phyloP scores from a whole-genome alignment of 2,113 vertebrate species.

The Sigmodon hispidus region DNA sequence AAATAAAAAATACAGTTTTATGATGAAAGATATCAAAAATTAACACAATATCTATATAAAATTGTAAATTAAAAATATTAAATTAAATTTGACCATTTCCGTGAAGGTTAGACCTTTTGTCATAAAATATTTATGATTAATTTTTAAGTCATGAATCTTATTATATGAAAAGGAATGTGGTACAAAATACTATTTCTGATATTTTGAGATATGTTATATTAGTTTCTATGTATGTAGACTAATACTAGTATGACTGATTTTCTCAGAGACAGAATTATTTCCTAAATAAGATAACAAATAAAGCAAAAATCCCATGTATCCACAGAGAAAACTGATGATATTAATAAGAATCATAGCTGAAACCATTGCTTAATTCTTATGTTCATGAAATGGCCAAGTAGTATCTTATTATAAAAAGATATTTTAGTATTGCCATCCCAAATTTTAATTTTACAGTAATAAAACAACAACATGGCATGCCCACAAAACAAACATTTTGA shows the following conservation, averaged over 20 bases:
- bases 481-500: not conserved
- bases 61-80: constrained; percentile 7
- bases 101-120: not conserved
- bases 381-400: not conserved
- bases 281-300: constrained; percentile 10
- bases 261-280: constrained; percentile 11
- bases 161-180: not conserved
- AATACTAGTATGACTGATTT: not conserved
- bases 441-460: not conserved
- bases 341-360: not conserved
- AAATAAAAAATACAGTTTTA: constrained; percentile 44
- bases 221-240: not conserved
- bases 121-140: constrained; percentile 8
- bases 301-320: not conserved
- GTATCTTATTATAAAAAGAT: not conserved
- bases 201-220: not conserved
- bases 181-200: constrained; percentile 21
- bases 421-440: not conserved
- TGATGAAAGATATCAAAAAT: not conserved
- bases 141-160: constrained; percentile 33
- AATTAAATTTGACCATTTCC: not conserved
- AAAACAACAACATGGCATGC: not conserved
- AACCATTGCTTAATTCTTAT: constrained; percentile 19
- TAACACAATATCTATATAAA: not conserved
- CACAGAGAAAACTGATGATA: not conserved